Conservation (phyloP, 30 jellyfish, hydroid and myxozoan species). For the Aurelia sp. region DNA sequence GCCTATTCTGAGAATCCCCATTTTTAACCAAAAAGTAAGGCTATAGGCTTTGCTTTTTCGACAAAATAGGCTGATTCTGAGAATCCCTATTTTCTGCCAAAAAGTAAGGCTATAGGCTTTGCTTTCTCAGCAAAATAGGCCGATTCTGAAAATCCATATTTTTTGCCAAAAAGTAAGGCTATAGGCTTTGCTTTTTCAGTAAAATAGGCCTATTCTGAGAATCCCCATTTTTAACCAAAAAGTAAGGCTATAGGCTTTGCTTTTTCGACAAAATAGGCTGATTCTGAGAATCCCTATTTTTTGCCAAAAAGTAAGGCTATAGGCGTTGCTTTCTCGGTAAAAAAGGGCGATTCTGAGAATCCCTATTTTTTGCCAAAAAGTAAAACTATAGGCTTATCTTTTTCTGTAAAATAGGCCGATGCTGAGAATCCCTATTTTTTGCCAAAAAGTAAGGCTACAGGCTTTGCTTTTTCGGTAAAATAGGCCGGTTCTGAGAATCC, state of each 20-base stretch:
- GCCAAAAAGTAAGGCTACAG: too few species aligned
- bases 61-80: not conserved
- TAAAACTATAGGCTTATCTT: too few species aligned
- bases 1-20: not conserved
- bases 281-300: not conserved
- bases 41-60: not conserved
- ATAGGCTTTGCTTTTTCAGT: not conserved
- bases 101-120: not conserved
- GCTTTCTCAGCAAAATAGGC: not conserved
- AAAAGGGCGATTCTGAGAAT: not conserved
- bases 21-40: not conserved
- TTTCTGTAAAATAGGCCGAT: too few species aligned
- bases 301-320: not conserved
- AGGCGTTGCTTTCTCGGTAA: not conserved
- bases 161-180: not conserved
- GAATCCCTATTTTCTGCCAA: not conserved
- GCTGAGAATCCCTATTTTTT: too few species aligned
- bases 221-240: not conserved
- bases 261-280: not conserved
- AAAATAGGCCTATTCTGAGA: not conserved
- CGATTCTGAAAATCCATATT: not conserved
- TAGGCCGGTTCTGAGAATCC: not conserved
- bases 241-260: not conserved
- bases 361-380: not conserved
- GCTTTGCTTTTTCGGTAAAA: not conserved